A percentile compares a stretch with the other conserved stretches of the same genome.
Evolutionary conservation across 2,113 vertebrate species (phyloP).

Genomic region (Coptodon bakossiorum): DNA sequence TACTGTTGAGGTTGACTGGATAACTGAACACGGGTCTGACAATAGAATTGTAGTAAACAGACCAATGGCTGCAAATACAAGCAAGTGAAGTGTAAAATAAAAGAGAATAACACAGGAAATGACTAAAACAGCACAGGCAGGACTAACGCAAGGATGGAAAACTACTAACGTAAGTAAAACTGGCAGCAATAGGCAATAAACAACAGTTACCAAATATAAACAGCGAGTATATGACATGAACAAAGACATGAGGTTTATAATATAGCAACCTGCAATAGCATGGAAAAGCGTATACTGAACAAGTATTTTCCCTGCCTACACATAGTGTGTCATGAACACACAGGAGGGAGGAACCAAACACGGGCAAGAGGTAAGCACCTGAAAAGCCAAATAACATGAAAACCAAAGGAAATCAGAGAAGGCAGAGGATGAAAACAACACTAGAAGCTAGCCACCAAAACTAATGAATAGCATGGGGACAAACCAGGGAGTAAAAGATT

Average conservation of each 20-base stretch:
- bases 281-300: neutral
- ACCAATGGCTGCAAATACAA: neutral
- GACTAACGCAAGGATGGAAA: neutral
- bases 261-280: neutral
- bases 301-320: neutral
- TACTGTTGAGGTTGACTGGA: neutral
- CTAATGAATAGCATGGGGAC: neutral
- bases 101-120: neutral
- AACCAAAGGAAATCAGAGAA: neutral
- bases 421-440: neutral
- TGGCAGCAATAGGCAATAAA: neutral
- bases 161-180: neutral
- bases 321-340: neutral
- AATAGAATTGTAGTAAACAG: neutral
- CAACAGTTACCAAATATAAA: neutral
- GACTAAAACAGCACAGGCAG: neutral
- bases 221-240: neutral
- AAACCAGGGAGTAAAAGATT: neutral
- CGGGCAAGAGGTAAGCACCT: no score
- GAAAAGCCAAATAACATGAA: neutral
- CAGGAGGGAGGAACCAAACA: neutral
- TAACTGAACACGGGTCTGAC: neutral
- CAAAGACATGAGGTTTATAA: neutral
- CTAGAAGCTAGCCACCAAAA: neutral
- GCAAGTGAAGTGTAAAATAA: neutral